phyloP scores from a whole-genome alignment of 2,797 vertebrate species.

The Geotrypetes seraphini region DNA sequence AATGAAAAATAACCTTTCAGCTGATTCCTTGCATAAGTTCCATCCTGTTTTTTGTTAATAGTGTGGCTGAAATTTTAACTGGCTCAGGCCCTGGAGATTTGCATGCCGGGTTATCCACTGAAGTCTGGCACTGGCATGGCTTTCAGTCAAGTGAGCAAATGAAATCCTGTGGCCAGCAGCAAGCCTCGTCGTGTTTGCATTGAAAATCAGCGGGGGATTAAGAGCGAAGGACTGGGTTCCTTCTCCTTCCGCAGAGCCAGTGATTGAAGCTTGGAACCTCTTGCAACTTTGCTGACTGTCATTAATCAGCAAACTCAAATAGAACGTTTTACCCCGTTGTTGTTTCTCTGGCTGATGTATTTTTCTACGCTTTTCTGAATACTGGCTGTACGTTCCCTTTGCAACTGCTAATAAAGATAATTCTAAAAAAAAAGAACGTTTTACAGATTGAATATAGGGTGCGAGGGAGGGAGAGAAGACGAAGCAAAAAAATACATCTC shows the following conservation, averaged over 20 bases:
- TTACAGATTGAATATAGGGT: no score
- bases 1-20: constrained; percentile 52
- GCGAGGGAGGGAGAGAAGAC: no score
- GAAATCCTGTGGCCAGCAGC: constrained; percentile 38
- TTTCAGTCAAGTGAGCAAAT: constrained; percentile 49
- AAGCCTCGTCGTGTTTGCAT: constrained; percentile 39
- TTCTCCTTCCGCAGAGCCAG: constrained; percentile 25
- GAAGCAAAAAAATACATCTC: no score
- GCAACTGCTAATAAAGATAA: no score
- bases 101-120: constrained; percentile 32
- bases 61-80: constrained; percentile 43
- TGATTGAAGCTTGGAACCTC: constrained; percentile 21
- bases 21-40: constrained; percentile 49
- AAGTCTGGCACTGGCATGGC: constrained; percentile 49
- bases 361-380: no score
- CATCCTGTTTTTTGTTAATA: constrained; percentile 49
- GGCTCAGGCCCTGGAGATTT: constrained; percentile 42
- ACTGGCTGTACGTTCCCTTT: no score
- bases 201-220: constrained; percentile 40
- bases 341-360: no score
- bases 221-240: constrained; percentile 12
- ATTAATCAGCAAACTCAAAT: constrained; percentile 16
- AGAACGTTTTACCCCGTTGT: no score
- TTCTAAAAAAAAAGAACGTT: no score
- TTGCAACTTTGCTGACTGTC: constrained; percentile 24